Percentiles rank a stretch among this genome's conserved stretches.
Conservation (phyloP, 2,797 vertebrate genomes). For the Galago senegalensis region DNA sequence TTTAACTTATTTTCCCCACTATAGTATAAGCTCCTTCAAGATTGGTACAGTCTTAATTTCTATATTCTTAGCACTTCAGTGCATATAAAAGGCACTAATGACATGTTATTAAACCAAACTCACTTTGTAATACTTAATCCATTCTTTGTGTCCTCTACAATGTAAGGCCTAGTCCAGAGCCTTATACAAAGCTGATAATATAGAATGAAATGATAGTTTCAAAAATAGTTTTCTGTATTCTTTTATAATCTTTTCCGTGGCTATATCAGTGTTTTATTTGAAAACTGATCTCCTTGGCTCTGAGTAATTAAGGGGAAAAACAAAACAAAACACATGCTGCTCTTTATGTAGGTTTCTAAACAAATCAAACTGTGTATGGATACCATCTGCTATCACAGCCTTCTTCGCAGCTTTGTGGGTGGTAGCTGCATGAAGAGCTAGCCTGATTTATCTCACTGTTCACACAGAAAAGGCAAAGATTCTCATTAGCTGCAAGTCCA, state of each 20-base stretch:
- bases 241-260: conserved; percentile 59
- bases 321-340: conserved; percentile 83
- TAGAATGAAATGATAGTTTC: background rate
- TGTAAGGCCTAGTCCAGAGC: background rate
- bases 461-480: conserved; percentile 57
- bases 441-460: conserved; percentile 34
- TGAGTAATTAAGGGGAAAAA: conserved; percentile 83
- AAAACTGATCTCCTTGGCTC: conserved; percentile 79
- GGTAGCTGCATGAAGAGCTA: conserved; percentile 60
- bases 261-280: conserved; percentile 71
- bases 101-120: background rate
- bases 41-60: background rate
- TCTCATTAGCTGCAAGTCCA: conserved; percentile 55
- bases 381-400: conserved; percentile 82
- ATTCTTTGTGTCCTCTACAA: background rate
- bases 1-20: background rate
- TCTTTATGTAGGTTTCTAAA: conserved; percentile 81
- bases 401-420: conserved; percentile 58
- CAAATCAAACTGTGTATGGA: conserved; percentile 77
- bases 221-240: conserved; percentile 36
- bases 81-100: conserved; percentile 15
- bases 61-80: background rate
- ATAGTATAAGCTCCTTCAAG: background rate
- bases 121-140: conserved; percentile 23
- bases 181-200: background rate